Evolutionary conservation across 2,797 vertebrate species (phyloP).

Genomic region (Nothura maculosa): DNA sequence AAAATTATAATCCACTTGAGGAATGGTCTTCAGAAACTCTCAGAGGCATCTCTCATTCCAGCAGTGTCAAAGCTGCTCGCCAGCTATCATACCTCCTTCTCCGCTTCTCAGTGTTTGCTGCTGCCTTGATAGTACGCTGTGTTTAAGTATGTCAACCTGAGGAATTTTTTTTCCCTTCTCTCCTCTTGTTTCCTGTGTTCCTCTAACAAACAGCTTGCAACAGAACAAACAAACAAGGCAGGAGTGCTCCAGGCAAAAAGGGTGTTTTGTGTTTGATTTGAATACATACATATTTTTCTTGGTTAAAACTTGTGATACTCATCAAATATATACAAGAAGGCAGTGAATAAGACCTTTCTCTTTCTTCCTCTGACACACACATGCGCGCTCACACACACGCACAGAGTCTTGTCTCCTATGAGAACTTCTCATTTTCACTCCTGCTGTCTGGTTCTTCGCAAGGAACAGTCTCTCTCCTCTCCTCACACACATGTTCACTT

Average conservation of each 20-base stretch:
- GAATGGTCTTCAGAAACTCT: slow-evolving; percentile 6
- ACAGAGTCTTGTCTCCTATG: background rate
- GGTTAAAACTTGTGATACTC: slow-evolving; percentile 65
- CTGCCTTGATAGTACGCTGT: background rate
- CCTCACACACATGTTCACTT: fast-evolving
- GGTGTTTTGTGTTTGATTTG: slow-evolving; percentile 63
- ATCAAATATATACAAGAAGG: slow-evolving; percentile 56
- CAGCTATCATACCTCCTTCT: background rate
- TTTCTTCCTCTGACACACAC: background rate
- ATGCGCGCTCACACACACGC: background rate
- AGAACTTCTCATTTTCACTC: slow-evolving; percentile 57
- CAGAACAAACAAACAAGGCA: slow-evolving; percentile 67
- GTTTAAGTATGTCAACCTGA: slow-evolving; percentile 60
- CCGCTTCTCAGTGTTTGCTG: background rate
- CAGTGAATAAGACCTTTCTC: slow-evolving; percentile 50
- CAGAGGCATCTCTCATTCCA: background rate
- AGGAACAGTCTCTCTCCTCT: fast-evolving
- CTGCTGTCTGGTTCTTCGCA: background rate
- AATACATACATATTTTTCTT: slow-evolving; percentile 71
- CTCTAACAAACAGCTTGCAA: slow-evolving; percentile 61
- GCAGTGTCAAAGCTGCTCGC: background rate
- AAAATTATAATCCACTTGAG: background rate
- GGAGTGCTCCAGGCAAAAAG: slow-evolving; percentile 58
- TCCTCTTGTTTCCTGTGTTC: slow-evolving; percentile 59
- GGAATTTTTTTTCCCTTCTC: background rate